Base-by-base conservation (phyloP, 2,888 invertebrate genomes). In the Leucania comma region DNA sequence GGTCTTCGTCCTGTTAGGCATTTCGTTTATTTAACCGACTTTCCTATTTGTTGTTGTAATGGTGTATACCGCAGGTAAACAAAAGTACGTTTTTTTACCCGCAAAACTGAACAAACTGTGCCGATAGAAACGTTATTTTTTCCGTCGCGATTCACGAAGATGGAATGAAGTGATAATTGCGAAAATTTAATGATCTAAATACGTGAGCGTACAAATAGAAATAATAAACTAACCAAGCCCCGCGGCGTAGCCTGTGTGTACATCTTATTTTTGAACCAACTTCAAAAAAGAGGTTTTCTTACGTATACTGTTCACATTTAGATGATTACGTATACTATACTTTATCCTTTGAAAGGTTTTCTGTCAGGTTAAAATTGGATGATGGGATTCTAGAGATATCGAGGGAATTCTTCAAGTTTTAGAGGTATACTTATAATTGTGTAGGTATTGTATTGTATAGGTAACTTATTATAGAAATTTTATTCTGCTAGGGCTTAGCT, bases 11-110 rank as follows among this genome's bases (percentile, higher is more conserved):
- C 83, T 75, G 84, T 85, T 82, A 81, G 84, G 80, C 85, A 81
- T 87, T 87, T 81, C 75, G 82, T 87, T 85, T 87, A 85, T 86
- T 87, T 85, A 84, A 79, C 83, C 77, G 79, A 83, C 75, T 78
- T 62, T 74, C 75, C 80, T 87, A 85, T 85, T 85, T 86, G 81
- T 86, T 79, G 81, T 81, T 79, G 70, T 79, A 78, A 82, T 82
- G 75, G 69, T 54, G 65, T 72, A 54, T 73, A 62, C 70, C 66
- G 50, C 54, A 70, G 56, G 72, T 62, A 82, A 80, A 75, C 60
- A 82, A 26, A 50, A 59, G 62, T 57, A 68, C 38, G 26, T 53
- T 58, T 68, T 29, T 74, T 58, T 80, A 66, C 54, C 57, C 51
- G 50, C 57, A 56, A 58, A 69, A 74, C 50, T 58, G 72, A 61